Percentiles rank a stretch among this genome's conserved stretches.
Evolutionary conservation across 2,797 vertebrate species (phyloP).

Genomic region (Tauraco hartlaubi): DNA sequence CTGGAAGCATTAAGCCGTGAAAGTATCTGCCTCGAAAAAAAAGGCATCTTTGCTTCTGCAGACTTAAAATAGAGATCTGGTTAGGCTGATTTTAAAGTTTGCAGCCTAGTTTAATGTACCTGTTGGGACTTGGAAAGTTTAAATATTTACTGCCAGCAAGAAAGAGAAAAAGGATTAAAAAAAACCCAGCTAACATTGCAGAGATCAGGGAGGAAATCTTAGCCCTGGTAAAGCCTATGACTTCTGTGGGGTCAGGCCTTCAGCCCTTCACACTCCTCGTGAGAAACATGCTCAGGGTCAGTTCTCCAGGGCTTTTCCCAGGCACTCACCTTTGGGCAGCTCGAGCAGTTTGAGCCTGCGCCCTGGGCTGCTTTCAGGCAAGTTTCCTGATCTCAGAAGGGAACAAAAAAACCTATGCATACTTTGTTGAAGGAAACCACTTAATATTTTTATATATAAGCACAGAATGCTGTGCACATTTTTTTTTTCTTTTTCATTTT

Average conservation of each 20-base stretch:
- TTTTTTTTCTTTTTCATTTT: neutral
- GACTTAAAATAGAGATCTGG: neutral
- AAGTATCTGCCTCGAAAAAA: neutral
- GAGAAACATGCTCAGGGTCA: neutral
- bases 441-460: neutral
- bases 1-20: neutral
- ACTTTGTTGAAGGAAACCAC: neutral
- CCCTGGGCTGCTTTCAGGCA: neutral
- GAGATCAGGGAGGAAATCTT: neutral
- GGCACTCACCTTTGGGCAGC: neutral
- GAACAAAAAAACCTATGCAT: neutral
- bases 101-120: neutral
- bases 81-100: neutral
- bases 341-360: accelerated
- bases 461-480: neutral
- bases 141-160: neutral
- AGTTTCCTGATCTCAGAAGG: neutral
- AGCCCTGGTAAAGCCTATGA: neutral
- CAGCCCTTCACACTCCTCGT: neutral
- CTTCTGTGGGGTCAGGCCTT: neutral
- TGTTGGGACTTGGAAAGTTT: neutral
- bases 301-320: neutral
- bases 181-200: accelerated
- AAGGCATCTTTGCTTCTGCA: neutral
- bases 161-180: neutral